Conservation (phyloP, 2,888 invertebrate species). For the Glyphotaelius pellucidus region DNA sequence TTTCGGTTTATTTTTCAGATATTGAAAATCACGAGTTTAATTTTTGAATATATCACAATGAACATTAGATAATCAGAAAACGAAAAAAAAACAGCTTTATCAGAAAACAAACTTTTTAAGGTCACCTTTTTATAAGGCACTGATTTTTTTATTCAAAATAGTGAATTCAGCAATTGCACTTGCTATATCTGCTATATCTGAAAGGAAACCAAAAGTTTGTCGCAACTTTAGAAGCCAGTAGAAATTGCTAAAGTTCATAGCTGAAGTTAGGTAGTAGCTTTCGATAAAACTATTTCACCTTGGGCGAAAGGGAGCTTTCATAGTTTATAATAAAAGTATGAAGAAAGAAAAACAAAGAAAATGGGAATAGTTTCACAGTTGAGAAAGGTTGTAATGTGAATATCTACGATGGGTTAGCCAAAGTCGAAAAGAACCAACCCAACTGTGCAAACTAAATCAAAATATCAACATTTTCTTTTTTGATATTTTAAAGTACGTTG, state of each 20-base stretch:
- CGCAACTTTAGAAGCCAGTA: neutral
- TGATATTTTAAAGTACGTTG: neutral
- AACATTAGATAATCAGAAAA: no score
- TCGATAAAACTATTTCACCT: neutral
- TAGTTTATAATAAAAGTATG: conserved; percentile 9
- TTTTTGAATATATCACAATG: neutral
- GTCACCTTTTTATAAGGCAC: neutral
- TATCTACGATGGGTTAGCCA: neutral
- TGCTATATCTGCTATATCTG: neutral
- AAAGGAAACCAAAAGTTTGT: neutral
- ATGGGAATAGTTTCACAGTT: neutral
- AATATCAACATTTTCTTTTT: neutral
- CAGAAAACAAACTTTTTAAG: neutral
- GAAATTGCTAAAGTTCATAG: conserved; percentile 10
- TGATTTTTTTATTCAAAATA: neutral
- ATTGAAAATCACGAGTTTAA: neutral
- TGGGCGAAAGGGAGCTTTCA: neutral
- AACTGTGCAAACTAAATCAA: neutral
- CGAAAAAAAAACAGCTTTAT: neutral
- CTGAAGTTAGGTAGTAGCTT: neutral
- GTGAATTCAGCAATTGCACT: neutral
- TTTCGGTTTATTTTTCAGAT: neutral
- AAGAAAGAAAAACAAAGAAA: conserved; percentile 2
- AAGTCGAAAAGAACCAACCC: neutral
- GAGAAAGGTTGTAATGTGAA: neutral